Evolutionary conservation across 92 coral and sea anemone species (phyloP), one percentile per base, ranked within the genome.

Genomic region (Epizoanthus scotinus): DNA sequence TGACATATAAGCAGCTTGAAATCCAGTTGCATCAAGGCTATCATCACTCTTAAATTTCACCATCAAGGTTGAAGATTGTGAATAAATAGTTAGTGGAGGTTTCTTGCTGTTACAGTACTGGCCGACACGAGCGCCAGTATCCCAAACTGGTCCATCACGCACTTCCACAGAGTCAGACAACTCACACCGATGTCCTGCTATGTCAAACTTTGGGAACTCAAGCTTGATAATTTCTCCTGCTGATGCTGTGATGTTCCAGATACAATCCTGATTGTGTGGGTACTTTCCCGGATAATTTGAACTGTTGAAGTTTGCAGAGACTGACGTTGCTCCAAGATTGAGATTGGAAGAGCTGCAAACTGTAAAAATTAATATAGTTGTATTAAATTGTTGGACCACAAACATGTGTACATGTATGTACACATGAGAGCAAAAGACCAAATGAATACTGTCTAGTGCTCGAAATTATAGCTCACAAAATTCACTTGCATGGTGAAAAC

Each of bases 241-340:
- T 9, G 79, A 26, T 6, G 79, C 79, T 29, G 79, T 73, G 12
- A 73, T 73, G 79, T 73, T 73, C 79, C 79, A 73, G 22, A 73
- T 44, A 31, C 79, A 73, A 1, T 28, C 40, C 22, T 27, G 52
- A 0, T 73, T 29, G 8, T 28, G 3, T 50, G 79, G 79, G 31
- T 73, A 73, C 9, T 56, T 73, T 18, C 36, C 24, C 1, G 79
- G 79, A 34, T 56, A 34, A 52, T 56, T 56, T 53, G 79, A 66
- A 28, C 79, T 73, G 63, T 34, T 56, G 65, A 73, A 15, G 40
- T 6, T 28, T 50, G 55, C 50, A 2, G n/a, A 12, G 7, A 31
- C 7, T 55, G 64, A 28, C 29, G 28, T 73, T 17, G 79, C 79
- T 27, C 55, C 79, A n/a, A 73, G 65, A 55, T 54, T 56, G 53